phyloP scores from a whole-genome alignment of 2,888 invertebrate species.

The Tubulanus polymorphus region DNA sequence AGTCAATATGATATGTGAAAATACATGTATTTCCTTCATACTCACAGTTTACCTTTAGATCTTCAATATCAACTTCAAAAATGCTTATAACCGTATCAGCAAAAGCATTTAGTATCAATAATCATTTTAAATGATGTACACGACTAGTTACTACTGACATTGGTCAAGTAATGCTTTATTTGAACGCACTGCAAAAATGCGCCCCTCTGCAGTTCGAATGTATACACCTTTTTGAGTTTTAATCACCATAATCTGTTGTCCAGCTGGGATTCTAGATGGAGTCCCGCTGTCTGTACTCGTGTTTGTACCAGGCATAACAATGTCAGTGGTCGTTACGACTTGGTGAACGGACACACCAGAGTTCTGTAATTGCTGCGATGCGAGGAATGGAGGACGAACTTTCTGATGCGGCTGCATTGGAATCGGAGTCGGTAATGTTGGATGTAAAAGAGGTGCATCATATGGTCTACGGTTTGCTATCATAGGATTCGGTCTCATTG shows the following conservation, averaged over 20 bases:
- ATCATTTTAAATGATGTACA: too few species aligned
- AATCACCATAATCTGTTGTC: conserved; percentile 88
- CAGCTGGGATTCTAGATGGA: conserved; percentile 80
- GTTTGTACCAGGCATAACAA: conserved; percentile 67
- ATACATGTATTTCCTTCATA: too few species aligned
- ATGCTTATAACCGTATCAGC: too few species aligned
- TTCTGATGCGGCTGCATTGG: conserved; percentile 34
- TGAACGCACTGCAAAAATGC: conserved; percentile 78
- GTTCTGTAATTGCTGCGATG: too few species aligned
- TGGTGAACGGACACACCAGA: conserved; percentile 95
- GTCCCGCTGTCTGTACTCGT: conserved; percentile 85
- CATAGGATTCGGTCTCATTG: too few species aligned
- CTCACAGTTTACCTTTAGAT: too few species aligned
- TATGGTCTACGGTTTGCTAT: too few species aligned
- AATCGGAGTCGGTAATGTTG: conserved; percentile 42
- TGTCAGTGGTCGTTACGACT: conserved; percentile 77
- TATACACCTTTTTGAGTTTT: conserved; percentile 95
- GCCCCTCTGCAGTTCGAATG: conserved; percentile 89
- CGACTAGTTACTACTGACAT: too few species aligned
- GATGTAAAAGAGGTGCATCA: conserved; percentile 5
- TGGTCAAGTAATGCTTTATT: too few species aligned
- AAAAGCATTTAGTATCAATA: too few species aligned
- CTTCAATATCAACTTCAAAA: too few species aligned
- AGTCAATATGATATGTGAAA: too few species aligned
- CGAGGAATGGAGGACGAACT: conserved; percentile 63